A percentile compares a stretch with the other conserved stretches of the same genome.
These are phyloP conservation scores for Lateolabrax maculatus DNA, from an alignment of 2,797 vertebrate species.

Conservation along the genomic window DNA sequence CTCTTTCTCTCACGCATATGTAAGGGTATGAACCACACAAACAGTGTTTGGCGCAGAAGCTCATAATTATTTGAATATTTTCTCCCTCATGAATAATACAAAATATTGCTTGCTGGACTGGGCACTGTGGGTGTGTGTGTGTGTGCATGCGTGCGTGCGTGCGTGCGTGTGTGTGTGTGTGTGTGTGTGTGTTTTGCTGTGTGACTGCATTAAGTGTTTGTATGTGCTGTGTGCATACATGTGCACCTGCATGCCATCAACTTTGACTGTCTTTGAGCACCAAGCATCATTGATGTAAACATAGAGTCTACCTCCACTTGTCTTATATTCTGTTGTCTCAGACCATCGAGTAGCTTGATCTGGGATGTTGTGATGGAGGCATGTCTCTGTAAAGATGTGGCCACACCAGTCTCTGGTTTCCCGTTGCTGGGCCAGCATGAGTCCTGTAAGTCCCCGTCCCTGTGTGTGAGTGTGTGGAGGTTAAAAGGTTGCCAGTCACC, in stretches of 20 bases:
- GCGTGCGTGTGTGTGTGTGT: slow-evolving; percentile 19
- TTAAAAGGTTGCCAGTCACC: slow-evolving; percentile 91
- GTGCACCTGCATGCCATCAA: slow-evolving; percentile 44
- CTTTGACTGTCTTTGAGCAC: no score
- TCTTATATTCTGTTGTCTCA: no score
- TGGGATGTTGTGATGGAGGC: no score
- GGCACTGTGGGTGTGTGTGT: slow-evolving; percentile 15
- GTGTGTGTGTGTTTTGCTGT: slow-evolving; percentile 16
- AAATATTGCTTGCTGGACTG: slow-evolving; percentile 63
- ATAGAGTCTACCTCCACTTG: no score
- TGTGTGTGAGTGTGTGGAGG: slow-evolving; percentile 39
- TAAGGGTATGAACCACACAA: slow-evolving; percentile 60
- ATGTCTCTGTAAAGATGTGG: no score
- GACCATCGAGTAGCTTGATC: no score
- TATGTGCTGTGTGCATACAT: slow-evolving; percentile 14
- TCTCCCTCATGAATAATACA: slow-evolving; percentile 82
- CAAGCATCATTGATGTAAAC: no score
- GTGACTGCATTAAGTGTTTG: not conserved
- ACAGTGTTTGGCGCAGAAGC: slow-evolving; percentile 69
- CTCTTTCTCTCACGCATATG: slow-evolving; percentile 28
- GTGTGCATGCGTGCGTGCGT: slow-evolving; percentile 22
- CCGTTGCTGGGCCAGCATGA: no score
- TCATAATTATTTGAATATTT: slow-evolving; percentile 84
- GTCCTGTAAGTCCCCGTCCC: no score
- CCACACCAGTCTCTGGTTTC: no score